phyloP scores from a whole-genome alignment of 2,888 invertebrate genomes.

The Yponomeuta sedellus region DNA sequence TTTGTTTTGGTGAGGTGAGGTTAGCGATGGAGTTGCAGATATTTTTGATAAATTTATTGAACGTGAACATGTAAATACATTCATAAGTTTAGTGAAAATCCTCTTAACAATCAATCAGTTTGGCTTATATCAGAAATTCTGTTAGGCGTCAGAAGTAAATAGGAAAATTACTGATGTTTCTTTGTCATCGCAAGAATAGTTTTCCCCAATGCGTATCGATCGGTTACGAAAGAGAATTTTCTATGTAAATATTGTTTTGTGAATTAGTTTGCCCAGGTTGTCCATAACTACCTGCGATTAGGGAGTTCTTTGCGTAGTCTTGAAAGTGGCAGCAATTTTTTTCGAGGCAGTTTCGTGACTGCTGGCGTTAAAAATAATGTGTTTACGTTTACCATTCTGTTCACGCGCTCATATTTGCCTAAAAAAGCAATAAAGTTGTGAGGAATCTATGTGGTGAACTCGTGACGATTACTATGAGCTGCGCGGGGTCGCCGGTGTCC shows the following conservation, averaged over 20 bases:
- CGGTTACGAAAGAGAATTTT: slow-evolving; percentile 70
- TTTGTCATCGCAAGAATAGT: slow-evolving; percentile 64
- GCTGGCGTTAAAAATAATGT: slow-evolving; percentile 37
- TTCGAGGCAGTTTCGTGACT: slow-evolving; percentile 24
- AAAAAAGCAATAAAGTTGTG: slow-evolving; percentile 33
- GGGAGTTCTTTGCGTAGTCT: slow-evolving; percentile 4
- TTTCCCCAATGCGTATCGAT: slow-evolving; percentile 63
- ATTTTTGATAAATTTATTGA: slow-evolving; percentile 50
- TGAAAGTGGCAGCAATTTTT: background rate
- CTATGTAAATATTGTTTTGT: slow-evolving; percentile 37
- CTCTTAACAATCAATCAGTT: slow-evolving; percentile 4
- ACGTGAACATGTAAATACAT: slow-evolving; percentile 41
- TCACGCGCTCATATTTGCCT: slow-evolving; percentile 35
- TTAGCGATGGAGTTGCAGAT: slow-evolving; percentile 60
- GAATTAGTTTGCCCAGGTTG: slow-evolving; percentile 20
- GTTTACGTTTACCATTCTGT: slow-evolving; percentile 41
- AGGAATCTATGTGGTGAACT: slow-evolving; percentile 33
- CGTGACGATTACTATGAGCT: slow-evolving; percentile 26
- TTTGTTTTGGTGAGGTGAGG: slow-evolving; percentile 48
- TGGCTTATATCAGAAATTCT: background rate
- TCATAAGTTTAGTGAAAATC: slow-evolving; percentile 28
- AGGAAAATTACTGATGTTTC: slow-evolving; percentile 36
- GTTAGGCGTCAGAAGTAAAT: background rate
- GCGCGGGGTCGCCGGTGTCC: slow-evolving; percentile 36
- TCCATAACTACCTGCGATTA: slow-evolving; percentile 3